Evolutionary conservation across 2,888 invertebrate species (phyloP), one percentile per base, ranked within the genome.

Genomic region (Neria commutata): DNA sequence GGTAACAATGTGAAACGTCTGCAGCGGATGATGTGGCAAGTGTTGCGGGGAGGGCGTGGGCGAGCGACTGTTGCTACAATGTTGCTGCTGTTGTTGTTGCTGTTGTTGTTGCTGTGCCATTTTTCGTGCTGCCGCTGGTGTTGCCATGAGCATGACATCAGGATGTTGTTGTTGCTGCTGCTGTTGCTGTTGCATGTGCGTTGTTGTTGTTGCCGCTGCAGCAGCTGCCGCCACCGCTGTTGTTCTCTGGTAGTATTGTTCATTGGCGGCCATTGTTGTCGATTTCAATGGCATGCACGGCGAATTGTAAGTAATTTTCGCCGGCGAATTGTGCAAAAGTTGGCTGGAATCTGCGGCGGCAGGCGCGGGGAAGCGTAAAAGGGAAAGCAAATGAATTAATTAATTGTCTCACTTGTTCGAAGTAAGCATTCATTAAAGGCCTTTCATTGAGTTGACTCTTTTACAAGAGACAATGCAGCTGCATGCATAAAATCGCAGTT

Each of bases 331-430:
- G 60, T 74, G 75, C 68, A 81, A 72, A 64, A 81, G 74, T 63
- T 80, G 81, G 73, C 79, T 79, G 63, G 77, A 78, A 70, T 82
- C 81, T 81, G 71, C 53, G 61, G 55, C 37, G 11, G 50, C 40
- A 50, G n/a, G n/a, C n/a, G n/a, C n/a, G n/a, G n/a, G n/a, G n/a
- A n/a, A n/a, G n/a, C n/a, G n/a, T n/a, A n/a, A n/a, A n/a, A n/a
- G n/a, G n/a, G n/a, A n/a, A n/a, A n/a, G n/a, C n/a, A n/a, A n/a
- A n/a, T n/a, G n/a, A n/a, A n/a, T n/a, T n/a, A n/a, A n/a, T n/a
- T n/a, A n/a, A n/a, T n/a, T n/a, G n/a, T n/a, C n/a, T n/a, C n/a
- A n/a, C n/a, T n/a, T n/a, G n/a, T n/a, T n/a, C n/a, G n/a, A n/a
- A n/a, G n/a, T n/a, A n/a, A n/a, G n/a, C n/a, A n/a, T n/a, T n/a